Conservation (phyloP, 2,113 vertebrate species). For the Mellivora capensis region DNA sequence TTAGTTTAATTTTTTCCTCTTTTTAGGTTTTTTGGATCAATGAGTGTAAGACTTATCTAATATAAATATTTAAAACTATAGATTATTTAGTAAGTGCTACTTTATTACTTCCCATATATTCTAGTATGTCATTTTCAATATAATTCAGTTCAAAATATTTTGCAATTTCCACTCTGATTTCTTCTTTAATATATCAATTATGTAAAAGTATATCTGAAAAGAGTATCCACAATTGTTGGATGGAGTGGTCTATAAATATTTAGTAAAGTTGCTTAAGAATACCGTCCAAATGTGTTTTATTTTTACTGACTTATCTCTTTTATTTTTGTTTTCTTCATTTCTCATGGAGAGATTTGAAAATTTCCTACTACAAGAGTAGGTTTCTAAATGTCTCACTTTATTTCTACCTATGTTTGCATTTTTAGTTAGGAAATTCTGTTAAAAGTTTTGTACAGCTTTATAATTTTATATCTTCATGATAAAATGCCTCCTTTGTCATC, state of each 20-base stretch:
- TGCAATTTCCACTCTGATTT: not conserved
- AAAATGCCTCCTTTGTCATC: not conserved
- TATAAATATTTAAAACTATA: no score
- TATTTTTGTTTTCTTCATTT: not conserved
- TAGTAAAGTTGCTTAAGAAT: not conserved
- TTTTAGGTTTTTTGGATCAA: not conserved
- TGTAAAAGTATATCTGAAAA: not conserved
- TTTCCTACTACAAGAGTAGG: not conserved
- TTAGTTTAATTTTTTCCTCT: not conserved
- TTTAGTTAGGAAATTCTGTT: not conserved
- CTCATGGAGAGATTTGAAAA: not conserved
- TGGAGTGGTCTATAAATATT: not conserved
- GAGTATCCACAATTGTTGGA: not conserved
- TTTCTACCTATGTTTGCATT: not conserved
- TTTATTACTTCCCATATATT: not conserved
- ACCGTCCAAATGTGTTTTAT: not conserved
- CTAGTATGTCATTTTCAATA: not conserved
- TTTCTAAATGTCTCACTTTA: not conserved
- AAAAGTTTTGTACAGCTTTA: not conserved
- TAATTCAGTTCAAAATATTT: not conserved
- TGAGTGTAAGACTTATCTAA: not conserved
- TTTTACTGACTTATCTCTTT: not conserved
- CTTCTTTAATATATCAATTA: not conserved
- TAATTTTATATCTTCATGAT: not conserved
- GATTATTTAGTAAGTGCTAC: not conserved